Conservation (phyloP, 2,888 invertebrate genomes). For the Aplocera efformata region DNA sequence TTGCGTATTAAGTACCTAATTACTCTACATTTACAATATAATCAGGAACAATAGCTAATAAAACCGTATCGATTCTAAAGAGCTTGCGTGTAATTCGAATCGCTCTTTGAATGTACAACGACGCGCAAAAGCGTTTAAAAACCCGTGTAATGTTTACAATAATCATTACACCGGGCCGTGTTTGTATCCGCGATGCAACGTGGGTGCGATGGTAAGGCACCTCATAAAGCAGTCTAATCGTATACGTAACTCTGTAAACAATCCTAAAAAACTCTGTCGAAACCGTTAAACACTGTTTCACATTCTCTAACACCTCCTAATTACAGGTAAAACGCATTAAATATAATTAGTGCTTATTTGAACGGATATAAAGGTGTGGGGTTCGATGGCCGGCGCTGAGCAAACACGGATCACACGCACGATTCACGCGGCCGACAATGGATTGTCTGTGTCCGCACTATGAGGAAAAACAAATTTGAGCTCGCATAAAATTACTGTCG, state of each 20-base stretch:
- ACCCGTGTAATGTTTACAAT: conserved; percentile 56
- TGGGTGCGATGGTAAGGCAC: conserved; percentile 55
- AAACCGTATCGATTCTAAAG: conserved; percentile 28
- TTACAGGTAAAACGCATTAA: conserved; percentile 75
- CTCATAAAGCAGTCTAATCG: conserved; percentile 65
- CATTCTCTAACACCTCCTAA: conserved; percentile 74
- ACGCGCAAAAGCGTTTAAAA: conserved; percentile 40
- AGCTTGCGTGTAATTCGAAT: conserved; percentile 10
- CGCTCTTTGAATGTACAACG: conserved; percentile 24
- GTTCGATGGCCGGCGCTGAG: conserved; percentile 57
- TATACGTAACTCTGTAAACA: conserved; percentile 56
- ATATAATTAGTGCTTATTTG: conserved; percentile 73
- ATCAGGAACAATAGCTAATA: conserved; percentile 25
- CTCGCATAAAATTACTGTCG: conserved; percentile 44
- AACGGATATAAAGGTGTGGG: conserved; percentile 59
- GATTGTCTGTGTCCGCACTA: conserved; percentile 51
- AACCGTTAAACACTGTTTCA: conserved; percentile 65
- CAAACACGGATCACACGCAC: conserved; percentile 53
- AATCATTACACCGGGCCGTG: conserved; percentile 54
- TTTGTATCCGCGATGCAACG: conserved; percentile 59
- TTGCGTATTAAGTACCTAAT: no score
- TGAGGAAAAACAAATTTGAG: conserved; percentile 44
- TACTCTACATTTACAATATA: conserved; percentile 20
- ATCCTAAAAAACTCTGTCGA: conserved; percentile 54
- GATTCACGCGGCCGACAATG: conserved; percentile 49